Percentiles rank a stretch among this genome's conserved stretches.
Conservation (phyloP, 2,797 vertebrate species). For the Epinephelus awoara region DNA sequence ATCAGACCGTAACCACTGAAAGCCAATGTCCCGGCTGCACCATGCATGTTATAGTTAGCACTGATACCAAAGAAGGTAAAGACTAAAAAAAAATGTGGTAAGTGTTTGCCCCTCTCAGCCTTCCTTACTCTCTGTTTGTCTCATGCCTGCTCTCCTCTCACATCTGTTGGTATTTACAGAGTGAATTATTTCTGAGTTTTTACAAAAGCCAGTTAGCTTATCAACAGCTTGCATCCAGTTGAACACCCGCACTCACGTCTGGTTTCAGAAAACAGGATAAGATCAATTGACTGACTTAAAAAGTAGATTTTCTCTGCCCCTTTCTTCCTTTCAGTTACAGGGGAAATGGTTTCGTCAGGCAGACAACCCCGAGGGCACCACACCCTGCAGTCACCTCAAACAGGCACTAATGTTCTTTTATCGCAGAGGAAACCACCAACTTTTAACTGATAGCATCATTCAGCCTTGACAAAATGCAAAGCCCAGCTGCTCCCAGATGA, state of each 20-base stretch:
- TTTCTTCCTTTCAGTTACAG: constrained; percentile 32
- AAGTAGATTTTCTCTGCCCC: constrained; percentile 28
- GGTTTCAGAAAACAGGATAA: constrained; percentile 61
- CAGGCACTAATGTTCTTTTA: constrained; percentile 29
- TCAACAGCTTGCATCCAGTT: constrained; percentile 66
- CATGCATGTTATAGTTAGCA: constrained; percentile 15
- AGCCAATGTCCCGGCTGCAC: constrained; percentile 19
- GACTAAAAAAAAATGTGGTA: constrained; percentile 19
- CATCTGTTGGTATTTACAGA: constrained; percentile 70
- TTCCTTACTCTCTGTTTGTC: constrained; percentile 20
- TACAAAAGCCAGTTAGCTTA: constrained; percentile 64
- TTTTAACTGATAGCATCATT: constrained; percentile 19
- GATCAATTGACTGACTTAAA: constrained; percentile 58
- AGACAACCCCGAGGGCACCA: constrained; percentile 45
- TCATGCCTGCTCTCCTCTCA: constrained; percentile 11
- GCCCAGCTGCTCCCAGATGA: constrained; percentile 14
- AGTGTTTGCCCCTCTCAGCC: constrained; percentile 16
- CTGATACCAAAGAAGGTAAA: background rate
- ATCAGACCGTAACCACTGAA: constrained; percentile 14
- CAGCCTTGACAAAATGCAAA: constrained; percentile 12
- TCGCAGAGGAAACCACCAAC: constrained; percentile 21
- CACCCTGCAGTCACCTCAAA: constrained; percentile 35
- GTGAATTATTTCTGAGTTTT: constrained; percentile 59
- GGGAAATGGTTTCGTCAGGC: constrained; percentile 38
- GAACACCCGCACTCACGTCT: constrained; percentile 41